phyloP scores from a whole-genome alignment of 2,888 invertebrate species.

The Aphrophora alni region DNA sequence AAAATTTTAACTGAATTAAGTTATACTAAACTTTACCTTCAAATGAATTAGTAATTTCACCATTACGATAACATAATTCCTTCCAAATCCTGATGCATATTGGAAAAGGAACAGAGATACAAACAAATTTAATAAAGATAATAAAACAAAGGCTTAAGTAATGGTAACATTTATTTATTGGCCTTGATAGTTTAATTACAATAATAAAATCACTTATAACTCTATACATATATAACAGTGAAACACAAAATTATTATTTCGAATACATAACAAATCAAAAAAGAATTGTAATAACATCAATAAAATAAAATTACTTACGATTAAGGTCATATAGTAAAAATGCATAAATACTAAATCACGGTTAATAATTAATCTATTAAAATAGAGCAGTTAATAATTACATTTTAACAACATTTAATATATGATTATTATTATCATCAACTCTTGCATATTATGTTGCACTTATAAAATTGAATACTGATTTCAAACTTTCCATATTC shows the following conservation, averaged over 20 bases:
- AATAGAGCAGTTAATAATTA: background rate
- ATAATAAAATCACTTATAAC: constrained; percentile 6
- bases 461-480: background rate
- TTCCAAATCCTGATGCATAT: no score
- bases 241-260: background rate
- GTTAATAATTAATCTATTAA: background rate
- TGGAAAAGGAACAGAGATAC: no score
- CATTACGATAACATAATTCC: no score
- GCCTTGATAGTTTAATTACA: constrained; percentile 29
- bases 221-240: background rate
- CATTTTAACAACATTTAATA: background rate
- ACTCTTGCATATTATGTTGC: background rate
- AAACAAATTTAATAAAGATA: no score
- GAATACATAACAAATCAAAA: background rate
- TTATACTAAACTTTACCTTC: no score
- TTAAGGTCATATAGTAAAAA: background rate
- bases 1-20: no score
- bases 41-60: no score
- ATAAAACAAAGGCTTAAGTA: no score
- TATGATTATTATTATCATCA: background rate
- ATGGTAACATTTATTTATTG: constrained; percentile 35
- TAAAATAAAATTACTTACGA: background rate
- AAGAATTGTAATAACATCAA: background rate
- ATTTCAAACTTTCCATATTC: background rate
- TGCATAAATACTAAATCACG: background rate